phyloP scores from a whole-genome alignment of 2,113 vertebrate species.

The Phylloscopus trochilus region DNA sequence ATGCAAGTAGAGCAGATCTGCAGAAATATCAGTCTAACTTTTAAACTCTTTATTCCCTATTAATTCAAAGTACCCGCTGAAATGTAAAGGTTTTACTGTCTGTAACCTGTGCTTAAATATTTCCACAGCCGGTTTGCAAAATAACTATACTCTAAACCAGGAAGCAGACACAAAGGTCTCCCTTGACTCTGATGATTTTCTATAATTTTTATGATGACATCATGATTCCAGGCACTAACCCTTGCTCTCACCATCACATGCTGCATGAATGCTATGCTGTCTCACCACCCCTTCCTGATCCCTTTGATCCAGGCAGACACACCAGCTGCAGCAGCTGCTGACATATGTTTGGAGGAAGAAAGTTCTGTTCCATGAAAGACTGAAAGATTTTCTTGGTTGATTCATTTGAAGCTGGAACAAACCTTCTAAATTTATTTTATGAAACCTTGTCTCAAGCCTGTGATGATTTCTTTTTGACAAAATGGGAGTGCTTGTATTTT shows the following conservation, averaged over 20 bases:
- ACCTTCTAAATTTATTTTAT: background rate
- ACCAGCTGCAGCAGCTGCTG: constrained; percentile 15
- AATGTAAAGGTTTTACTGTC: background rate
- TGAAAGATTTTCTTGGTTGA: background rate
- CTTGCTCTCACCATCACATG: background rate
- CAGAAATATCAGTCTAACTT: background rate
- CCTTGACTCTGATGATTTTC: background rate
- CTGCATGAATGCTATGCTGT: background rate
- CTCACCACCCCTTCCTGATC: background rate
- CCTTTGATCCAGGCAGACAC: constrained; percentile 6
- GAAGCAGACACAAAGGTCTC: background rate
- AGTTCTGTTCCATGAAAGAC: background rate
- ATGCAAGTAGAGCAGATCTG: background rate
- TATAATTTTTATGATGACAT: background rate
- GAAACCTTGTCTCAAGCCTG: background rate
- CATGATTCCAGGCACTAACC: background rate
- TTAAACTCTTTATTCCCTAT: background rate
- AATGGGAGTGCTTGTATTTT: background rate
- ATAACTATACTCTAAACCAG: background rate
- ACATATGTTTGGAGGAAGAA: background rate
- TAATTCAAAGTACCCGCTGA: background rate
- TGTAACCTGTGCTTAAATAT: background rate
- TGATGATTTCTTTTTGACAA: background rate
- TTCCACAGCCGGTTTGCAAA: background rate
- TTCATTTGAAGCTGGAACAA: background rate